Evolutionary conservation across 2,797 vertebrate species (phyloP), one percentile per base, ranked within the genome.

Genomic region (Siniperca obscura): DNA sequence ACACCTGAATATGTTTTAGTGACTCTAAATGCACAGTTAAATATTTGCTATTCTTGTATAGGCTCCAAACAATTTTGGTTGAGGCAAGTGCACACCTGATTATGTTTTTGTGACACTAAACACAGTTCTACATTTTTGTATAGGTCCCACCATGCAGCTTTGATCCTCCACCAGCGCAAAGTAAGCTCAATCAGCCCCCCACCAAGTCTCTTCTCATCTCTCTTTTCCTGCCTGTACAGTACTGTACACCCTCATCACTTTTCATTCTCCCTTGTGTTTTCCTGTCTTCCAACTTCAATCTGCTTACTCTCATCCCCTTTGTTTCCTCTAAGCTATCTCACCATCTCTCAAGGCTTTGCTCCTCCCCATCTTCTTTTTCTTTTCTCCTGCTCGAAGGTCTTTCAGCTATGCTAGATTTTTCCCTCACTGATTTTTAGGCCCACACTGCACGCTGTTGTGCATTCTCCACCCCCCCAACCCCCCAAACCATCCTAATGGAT

Each of bases 261-360:
- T 85, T 87, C 78, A 50, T 38, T 87, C 87, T 90, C 89, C 89
- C 89, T 81, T 53, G 89, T 85, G 88, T 75, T 79, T 92, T 90
- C 82, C 87, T 85, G 81, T 91, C 92, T 92, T 81, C 88, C 60
- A 76, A 88, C 93, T 92, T 92, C 91, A 91, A 83, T 88, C 80
- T 82, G 81, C 89, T 84, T 82, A 81, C 87, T 90, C 89, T 87
- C 87, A 80, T 86, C 84, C 86, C 74, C 91, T 93, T 93, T 91
- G 90, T 92, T 91, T 93, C 90, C 83, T 90, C 69, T 46, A 25
- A 90, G 90, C 86, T 78, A 80, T 91, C 89, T 69, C 86, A 56
- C 89, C 87, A 87, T 92, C 91, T 92, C 87, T 86, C 82, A 70
- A 74, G 84, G 86, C 87, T 84, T 87, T 74, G 85, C 93, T 91